Conservation (phyloP, 1,140 invertebrate genomes). For the Chironomus striatipennis region DNA sequence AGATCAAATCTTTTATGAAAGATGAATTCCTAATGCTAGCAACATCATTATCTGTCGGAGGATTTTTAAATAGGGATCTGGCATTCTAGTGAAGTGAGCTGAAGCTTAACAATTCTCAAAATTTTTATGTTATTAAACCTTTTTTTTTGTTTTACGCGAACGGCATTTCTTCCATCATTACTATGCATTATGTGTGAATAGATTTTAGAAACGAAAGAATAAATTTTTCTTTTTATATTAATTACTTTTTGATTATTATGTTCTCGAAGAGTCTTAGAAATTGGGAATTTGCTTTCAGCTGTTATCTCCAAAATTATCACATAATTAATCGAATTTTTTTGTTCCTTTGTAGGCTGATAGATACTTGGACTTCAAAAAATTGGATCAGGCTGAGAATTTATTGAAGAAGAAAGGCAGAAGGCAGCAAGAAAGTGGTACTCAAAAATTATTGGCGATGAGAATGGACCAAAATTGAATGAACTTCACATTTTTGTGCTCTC, state of each 20-base stretch:
- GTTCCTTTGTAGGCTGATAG: conserved; percentile 54
- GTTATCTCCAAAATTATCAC: no score
- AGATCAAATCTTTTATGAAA: conserved; percentile 63
- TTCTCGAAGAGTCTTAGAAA: no score
- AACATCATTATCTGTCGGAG: conserved; percentile 74
- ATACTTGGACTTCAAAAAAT: conserved; percentile 67
- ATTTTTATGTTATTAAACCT: neutral
- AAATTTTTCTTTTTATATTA: no score
- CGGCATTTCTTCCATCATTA: neutral
- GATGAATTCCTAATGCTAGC: conserved; percentile 69
- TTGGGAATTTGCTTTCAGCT: no score
- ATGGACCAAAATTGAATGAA: conserved; percentile 54
- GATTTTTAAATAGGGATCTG: conserved; percentile 75
- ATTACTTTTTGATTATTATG: no score
- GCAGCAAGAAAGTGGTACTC: conserved; percentile 65
- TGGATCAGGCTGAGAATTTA: conserved; percentile 64
- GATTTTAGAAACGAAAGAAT: no score
- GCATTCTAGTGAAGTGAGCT: conserved; percentile 46
- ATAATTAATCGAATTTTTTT: neutral
- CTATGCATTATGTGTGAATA: no score
- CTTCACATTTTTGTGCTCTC: conserved; percentile 65
- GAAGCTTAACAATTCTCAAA: neutral
- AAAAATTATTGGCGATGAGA: conserved; percentile 51
- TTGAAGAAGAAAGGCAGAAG: conserved; percentile 55
- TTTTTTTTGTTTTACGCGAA: no score